Conservation (phyloP, 1,140 invertebrate genomes). For the Trypoxylus dichotomus region DNA sequence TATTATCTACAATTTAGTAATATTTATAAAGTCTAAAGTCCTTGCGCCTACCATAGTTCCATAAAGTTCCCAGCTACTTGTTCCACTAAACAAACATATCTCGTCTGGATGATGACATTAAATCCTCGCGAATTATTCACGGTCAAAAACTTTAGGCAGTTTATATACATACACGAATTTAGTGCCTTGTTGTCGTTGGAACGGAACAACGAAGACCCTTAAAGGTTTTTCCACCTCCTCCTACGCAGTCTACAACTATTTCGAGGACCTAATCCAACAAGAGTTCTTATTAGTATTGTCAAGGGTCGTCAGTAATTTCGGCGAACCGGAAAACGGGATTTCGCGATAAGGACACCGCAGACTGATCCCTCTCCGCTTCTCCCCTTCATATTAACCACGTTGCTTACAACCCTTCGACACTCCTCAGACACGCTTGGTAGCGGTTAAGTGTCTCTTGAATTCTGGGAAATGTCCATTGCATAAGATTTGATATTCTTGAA, state of each 20-base stretch:
- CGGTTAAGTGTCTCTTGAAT: neutral
- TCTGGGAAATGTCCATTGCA: neutral
- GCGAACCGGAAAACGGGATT: slow-evolving; percentile 12
- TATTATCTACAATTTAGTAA: neutral
- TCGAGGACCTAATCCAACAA: slow-evolving; percentile 23
- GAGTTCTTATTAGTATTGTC: slow-evolving; percentile 20
- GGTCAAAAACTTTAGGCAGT: slow-evolving; percentile 21
- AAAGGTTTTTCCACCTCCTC: neutral
- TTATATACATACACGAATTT: neutral
- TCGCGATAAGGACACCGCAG: slow-evolving; percentile 1
- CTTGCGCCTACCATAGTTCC: neutral
- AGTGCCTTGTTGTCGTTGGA: neutral
- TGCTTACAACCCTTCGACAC: neutral
- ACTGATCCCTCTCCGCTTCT: neutral
- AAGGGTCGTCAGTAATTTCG: slow-evolving; percentile 23
- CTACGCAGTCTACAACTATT: slow-evolving; percentile 11
- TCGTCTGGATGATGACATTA: slow-evolving; percentile 5
- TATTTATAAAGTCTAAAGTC: slow-evolving; percentile 3
- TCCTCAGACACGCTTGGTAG: neutral
- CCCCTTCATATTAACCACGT: neutral
- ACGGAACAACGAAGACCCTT: neutral
- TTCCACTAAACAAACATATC: slow-evolving; percentile 10
- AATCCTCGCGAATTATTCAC: slow-evolving; percentile 23
- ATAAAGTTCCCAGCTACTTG: neutral
- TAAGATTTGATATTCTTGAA: no score